Conservation (phyloP, 1,140 invertebrate genomes). For the Nasonia longicornis region DNA sequence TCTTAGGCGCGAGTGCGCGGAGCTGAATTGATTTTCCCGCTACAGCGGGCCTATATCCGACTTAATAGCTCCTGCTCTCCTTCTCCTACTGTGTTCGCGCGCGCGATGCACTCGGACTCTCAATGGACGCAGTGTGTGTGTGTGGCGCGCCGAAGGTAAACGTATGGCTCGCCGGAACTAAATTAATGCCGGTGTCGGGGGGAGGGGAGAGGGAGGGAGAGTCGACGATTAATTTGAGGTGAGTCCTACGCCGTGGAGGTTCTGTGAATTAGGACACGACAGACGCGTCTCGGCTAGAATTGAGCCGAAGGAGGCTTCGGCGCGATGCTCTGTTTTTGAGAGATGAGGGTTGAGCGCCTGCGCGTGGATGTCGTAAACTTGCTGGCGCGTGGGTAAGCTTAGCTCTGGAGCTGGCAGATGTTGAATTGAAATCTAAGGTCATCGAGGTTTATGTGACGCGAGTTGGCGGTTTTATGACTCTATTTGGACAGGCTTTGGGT, state of each 20-base stretch:
- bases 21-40: slow-evolving; percentile 37
- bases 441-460: too few species aligned
- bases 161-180: not conserved
- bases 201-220: not conserved
- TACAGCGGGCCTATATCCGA: not conserved
- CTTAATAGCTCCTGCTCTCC: slow-evolving; percentile 20
- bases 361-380: not conserved
- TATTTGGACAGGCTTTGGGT: too few species aligned
- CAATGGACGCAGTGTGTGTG: slow-evolving; percentile 14
- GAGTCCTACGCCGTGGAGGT: not conserved
- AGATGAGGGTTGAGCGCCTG: not conserved
- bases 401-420: not conserved
- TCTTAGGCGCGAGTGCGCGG: slow-evolving; percentile 7
- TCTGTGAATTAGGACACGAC: not conserved
- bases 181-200: slow-evolving; percentile 10
- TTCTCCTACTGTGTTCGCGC: not conserved
- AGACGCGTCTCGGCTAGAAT: not conserved
- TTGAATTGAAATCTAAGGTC: too few species aligned
- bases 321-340: not conserved
- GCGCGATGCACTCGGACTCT: not conserved
- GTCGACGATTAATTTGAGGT: slow-evolving; percentile 21
- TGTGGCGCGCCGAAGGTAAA: not conserved
- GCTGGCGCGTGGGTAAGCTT: not conserved
- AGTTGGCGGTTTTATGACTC: too few species aligned
- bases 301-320: not conserved